These are phyloP conservation scores for Neodiprion fabricii DNA, from an alignment of 1,140 invertebrate genomes.

Conservation along the genomic window DNA sequence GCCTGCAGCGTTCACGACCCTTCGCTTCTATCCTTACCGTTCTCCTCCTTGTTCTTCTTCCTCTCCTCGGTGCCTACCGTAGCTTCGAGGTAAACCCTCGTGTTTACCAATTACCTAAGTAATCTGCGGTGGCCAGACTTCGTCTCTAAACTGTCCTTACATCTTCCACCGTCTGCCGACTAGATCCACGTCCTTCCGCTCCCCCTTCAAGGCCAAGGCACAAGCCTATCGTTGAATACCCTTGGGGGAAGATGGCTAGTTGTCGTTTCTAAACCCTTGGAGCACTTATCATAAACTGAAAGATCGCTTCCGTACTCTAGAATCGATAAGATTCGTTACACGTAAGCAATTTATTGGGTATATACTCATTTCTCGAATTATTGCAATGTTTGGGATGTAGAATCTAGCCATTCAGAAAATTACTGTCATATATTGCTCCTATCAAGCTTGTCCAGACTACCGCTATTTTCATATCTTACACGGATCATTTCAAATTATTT, in stretches of 20 bases:
- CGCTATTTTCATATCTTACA: too few species aligned
- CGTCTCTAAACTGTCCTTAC: slow-evolving; percentile 45
- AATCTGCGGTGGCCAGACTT: slow-evolving; percentile 53
- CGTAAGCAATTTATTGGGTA: background rate
- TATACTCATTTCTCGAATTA: background rate
- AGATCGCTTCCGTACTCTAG: background rate
- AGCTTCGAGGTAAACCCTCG: slow-evolving; percentile 38
- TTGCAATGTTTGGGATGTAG: too few species aligned
- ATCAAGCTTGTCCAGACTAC: too few species aligned
- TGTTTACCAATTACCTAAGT: slow-evolving; percentile 64
- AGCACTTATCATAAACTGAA: background rate
- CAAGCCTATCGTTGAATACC: background rate
- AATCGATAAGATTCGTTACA: background rate
- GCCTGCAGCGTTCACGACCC: slow-evolving; percentile 39
- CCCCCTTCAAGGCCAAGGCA: background rate
- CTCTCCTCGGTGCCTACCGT: background rate
- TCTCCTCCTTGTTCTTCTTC: slow-evolving; percentile 17
- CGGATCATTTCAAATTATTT: too few species aligned
- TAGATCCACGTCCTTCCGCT: slow-evolving; percentile 27
- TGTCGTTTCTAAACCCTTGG: background rate
- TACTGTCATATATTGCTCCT: too few species aligned
- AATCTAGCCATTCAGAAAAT: too few species aligned
- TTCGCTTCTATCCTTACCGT: slow-evolving; percentile 33
- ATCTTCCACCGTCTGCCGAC: slow-evolving; percentile 36
- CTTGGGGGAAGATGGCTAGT: background rate